Conservation (phyloP, 92 coral and sea anemone species). For the Bergia puertoricense region DNA sequence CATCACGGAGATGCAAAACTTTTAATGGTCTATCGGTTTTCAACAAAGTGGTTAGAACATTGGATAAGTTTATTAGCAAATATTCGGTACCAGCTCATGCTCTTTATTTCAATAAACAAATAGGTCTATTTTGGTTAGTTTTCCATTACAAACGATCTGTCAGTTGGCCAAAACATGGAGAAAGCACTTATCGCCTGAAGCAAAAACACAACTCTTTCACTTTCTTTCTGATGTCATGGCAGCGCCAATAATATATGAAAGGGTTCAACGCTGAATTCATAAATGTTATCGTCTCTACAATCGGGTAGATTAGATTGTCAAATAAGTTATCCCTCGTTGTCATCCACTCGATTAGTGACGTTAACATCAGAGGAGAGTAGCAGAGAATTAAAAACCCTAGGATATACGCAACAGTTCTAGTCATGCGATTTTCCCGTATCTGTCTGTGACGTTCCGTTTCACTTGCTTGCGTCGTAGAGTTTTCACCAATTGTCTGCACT, state of each 20-base stretch:
- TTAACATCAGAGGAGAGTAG: conserved; percentile 41
- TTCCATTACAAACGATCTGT: too few species aligned
- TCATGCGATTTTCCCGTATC: conserved; percentile 38
- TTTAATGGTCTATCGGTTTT: too few species aligned
- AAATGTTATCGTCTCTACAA: conserved; percentile 48
- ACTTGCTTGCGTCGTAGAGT: not conserved
- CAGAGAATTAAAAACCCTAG: conserved; percentile 35
- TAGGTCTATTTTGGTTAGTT: too few species aligned
- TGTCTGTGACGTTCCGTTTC: not conserved
- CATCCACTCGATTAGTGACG: conserved; percentile 41
- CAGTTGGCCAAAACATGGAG: not conserved
- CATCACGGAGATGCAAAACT: too few species aligned
- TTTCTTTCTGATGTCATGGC: conserved; percentile 39
- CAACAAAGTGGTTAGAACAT: too few species aligned
- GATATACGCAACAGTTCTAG: conserved; percentile 46
- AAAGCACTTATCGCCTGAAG: not conserved
- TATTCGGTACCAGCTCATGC: too few species aligned
- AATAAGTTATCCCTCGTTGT: conserved; percentile 26
- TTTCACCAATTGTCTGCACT: not conserved
- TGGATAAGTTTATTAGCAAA: too few species aligned
- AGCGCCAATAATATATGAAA: conserved; percentile 48
- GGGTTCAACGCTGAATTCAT: conserved; percentile 47
- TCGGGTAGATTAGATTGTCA: conserved; percentile 48
- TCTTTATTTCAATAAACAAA: too few species aligned
- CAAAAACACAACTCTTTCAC: not conserved